Conservation (phyloP, 53 echinoderm and acorn worm genomes). For the Paelopatides confundens region DNA sequence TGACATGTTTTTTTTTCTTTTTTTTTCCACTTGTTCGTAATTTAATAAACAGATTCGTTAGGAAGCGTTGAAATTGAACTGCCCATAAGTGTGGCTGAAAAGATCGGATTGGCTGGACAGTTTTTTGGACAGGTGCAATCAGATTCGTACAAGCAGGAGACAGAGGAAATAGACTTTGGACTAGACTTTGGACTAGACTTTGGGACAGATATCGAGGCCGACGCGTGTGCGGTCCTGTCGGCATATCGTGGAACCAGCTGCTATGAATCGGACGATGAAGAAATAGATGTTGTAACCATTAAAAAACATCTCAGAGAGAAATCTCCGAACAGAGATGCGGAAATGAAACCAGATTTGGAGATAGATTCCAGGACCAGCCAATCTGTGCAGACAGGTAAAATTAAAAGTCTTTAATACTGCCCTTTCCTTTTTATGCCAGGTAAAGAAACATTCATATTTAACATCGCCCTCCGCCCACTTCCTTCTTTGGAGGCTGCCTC, state of each 20-base stretch:
- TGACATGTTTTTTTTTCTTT: background rate
- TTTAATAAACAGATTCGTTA: background rate
- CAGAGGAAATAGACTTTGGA: background rate
- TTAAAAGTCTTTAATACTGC: no score
- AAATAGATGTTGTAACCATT: background rate
- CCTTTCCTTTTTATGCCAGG: no score
- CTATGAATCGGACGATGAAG: conserved; percentile 8
- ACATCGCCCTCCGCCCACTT: no score
- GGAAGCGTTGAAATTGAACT: conserved; percentile 5
- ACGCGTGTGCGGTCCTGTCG: background rate
- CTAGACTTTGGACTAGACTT: conserved; percentile 13
- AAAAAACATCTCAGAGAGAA: background rate
- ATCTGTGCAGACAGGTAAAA: conserved; percentile 16
- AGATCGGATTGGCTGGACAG: background rate
- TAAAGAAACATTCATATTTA: no score
- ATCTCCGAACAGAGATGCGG: background rate
- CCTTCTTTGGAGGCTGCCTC: no score
- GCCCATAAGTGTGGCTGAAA: background rate
- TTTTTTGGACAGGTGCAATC: background rate
- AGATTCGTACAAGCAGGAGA: background rate
- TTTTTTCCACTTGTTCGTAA: background rate
- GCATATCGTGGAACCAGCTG: background rate
- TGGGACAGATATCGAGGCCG: conserved; percentile 26
- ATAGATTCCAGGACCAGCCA: conserved; percentile 1
- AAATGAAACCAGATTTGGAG: background rate